Evolutionary conservation across 1,140 invertebrate genomes (phyloP).

Genomic region (Cydia pomonella): DNA sequence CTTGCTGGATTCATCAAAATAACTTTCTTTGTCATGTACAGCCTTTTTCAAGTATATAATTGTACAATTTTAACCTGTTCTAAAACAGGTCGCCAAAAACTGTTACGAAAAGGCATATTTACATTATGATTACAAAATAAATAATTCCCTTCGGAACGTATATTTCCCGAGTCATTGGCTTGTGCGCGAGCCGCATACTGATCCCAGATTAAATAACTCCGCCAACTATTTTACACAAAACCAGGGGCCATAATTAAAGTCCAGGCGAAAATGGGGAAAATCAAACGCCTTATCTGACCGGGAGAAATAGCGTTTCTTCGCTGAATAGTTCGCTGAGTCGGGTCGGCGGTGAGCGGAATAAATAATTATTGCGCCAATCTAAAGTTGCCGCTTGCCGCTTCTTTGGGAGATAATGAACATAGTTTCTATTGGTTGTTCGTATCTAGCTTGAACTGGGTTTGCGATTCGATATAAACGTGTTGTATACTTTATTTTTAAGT

Average conservation of each 20-base stretch:
- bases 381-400: slow-evolving; percentile 60
- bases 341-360: slow-evolving; percentile 75
- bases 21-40: too few species aligned
- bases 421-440: slow-evolving; percentile 54
- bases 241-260: slow-evolving; percentile 79
- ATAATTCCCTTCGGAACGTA: slow-evolving; percentile 27
- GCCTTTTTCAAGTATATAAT: too few species aligned
- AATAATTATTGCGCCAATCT: slow-evolving; percentile 78
- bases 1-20: too few species aligned
- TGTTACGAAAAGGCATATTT: slow-evolving; percentile 68
- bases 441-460: not conserved
- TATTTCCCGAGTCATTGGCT: slow-evolving; percentile 47
- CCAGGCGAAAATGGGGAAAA: slow-evolving; percentile 74
- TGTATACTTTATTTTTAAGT: not conserved
- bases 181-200: slow-evolving; percentile 68
- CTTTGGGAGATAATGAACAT: slow-evolving; percentile 63
- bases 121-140: slow-evolving; percentile 61
- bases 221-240: slow-evolving; percentile 80
- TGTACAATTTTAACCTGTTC: not conserved
- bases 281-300: slow-evolving; percentile 80
- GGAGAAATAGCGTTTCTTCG: slow-evolving; percentile 74
- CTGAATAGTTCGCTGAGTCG: slow-evolving; percentile 74
- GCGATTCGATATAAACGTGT: not conserved
- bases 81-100: not conserved
- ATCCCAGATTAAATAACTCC: slow-evolving; percentile 77